Base-by-base conservation (phyloP, 2,113 vertebrate genomes). In the Oreotragus oreotragus region DNA sequence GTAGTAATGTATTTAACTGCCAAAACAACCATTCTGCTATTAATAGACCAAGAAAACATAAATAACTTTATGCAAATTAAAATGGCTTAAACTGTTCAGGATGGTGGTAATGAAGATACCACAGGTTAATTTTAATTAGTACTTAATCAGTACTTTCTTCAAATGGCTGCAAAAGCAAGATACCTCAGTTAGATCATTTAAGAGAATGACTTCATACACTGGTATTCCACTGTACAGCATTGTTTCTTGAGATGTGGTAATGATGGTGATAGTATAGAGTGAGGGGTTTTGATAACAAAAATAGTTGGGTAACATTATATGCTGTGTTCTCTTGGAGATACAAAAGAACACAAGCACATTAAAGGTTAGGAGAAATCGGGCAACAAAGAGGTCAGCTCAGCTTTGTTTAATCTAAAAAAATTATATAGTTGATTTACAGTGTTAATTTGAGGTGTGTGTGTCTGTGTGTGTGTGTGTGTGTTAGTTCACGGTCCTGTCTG, bases 101-200 rank as follows among this genome's bases (percentile, higher is more conserved):
- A 88, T 76, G 73, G 7, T 97, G 51, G 73, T 95, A 97, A 97
- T 84, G n/a, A 97, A 97, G 84, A 25, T 45, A 97, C 86, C 36
- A 57, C 53, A 91, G 87, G 85, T 81, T 97, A 97, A 97, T 96
- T 98, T 98, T 96, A 98, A 95, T 97, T 97, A 97, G 93, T 95
- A 91, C 89, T 98, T 98, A 89, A 97, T 98, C 96, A 97, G 64
- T 91, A 53, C 70, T 76, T 97, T 98, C 98, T 94, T 88, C 45
- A 96, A 91, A 58, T 58, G 92, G 62, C 73, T 97, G 94, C 96
- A 23, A 1, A 96, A 98, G 27, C 84, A 96, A 97, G 93, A 97
- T 93, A 77, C 5, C 47, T 89, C 25, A 33, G 55, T 91, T 84
- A 73, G 64, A 91, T 96, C 12, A 27, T 91, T 89, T 89, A 53